Conservation (phyloP, 2,888 invertebrate genomes). For the Trisateles emortualis region DNA sequence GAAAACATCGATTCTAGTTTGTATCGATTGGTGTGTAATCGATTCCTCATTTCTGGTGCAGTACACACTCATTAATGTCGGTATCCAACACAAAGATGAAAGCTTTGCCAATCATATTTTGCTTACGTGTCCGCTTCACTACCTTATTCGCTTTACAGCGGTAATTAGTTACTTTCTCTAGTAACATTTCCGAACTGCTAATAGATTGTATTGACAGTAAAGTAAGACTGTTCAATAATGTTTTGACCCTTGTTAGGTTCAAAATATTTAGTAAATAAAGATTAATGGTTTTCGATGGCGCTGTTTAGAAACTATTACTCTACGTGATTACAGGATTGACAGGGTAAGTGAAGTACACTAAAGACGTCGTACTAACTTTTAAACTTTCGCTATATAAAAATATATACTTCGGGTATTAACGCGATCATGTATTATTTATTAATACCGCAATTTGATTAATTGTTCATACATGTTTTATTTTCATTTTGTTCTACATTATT, state of each 20-base stretch:
- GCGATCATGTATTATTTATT: too few relatives aligned
- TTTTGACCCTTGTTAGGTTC: slow-evolving; percentile 23
- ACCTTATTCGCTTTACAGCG: slow-evolving; percentile 56
- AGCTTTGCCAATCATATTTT: slow-evolving; percentile 54
- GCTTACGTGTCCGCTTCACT: slow-evolving; percentile 55
- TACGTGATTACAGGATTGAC: slow-evolving; percentile 7
- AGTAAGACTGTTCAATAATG: slow-evolving; percentile 15
- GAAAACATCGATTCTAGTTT: slow-evolving; percentile 27
- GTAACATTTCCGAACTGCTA: slow-evolving; percentile 51
- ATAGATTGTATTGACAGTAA: slow-evolving; percentile 46
- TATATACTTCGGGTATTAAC: too few relatives aligned
- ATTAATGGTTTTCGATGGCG: slow-evolving; percentile 2
- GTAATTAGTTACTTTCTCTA: slow-evolving; percentile 70
- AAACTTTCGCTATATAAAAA: too few relatives aligned
- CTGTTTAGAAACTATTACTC: slow-evolving; percentile 12
- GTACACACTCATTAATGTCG: slow-evolving; percentile 46
- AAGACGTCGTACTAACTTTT: background rate
- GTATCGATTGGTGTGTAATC: slow-evolving; percentile 32
- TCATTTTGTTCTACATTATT: too few relatives aligned
- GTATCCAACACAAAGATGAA: slow-evolving; percentile 54
- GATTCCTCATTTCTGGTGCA: slow-evolving; percentile 41
- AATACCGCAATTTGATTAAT: too few relatives aligned
- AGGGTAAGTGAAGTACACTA: background rate
- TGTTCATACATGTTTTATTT: too few relatives aligned
- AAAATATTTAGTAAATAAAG: slow-evolving; percentile 11